phyloP scores from a whole-genome alignment of 1,140 invertebrate species.

The Diplogasteroides magnus region DNA sequence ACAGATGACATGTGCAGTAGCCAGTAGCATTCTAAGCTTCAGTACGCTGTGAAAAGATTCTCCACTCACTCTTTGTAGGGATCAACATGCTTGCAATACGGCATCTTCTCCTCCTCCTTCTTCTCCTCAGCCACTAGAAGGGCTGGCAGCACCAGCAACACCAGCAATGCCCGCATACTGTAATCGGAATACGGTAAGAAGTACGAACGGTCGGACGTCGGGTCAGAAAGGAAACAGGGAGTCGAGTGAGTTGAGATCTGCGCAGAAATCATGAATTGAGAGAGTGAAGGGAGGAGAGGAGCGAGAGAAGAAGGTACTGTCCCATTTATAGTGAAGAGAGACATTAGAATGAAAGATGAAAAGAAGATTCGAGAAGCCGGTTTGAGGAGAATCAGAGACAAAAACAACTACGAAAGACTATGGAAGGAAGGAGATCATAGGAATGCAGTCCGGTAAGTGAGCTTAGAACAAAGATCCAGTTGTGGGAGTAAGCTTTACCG shows the following conservation, averaged over 20 bases:
- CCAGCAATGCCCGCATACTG: neutral
- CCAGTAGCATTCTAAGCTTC: neutral
- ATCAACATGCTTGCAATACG: conserved; percentile 27
- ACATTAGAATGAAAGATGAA: neutral
- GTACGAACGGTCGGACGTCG: neutral
- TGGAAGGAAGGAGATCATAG: too few relatives aligned
- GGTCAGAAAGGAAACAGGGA: conserved; percentile 1
- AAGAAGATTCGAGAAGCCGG: neutral
- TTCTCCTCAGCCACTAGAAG: neutral
- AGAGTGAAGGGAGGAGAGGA: too few relatives aligned
- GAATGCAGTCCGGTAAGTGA: too few relatives aligned
- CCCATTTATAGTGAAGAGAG: neutral
- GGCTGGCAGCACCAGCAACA: neutral
- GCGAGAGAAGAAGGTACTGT: neutral
- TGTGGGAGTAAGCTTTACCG: too few relatives aligned
- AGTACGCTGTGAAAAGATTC: too few relatives aligned
- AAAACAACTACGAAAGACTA: too few relatives aligned
- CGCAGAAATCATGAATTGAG: neutral
- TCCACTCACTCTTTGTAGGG: conserved; percentile 27
- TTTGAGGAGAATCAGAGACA: neutral
- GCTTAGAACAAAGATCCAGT: too few relatives aligned
- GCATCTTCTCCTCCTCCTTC: conserved; percentile 13
- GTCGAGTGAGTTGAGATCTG: neutral
- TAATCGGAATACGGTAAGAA: neutral
- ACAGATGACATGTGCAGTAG: neutral